phyloP scores from a whole-genome alignment of 2,113 vertebrate genomes.

The Nibea albiflora region DNA sequence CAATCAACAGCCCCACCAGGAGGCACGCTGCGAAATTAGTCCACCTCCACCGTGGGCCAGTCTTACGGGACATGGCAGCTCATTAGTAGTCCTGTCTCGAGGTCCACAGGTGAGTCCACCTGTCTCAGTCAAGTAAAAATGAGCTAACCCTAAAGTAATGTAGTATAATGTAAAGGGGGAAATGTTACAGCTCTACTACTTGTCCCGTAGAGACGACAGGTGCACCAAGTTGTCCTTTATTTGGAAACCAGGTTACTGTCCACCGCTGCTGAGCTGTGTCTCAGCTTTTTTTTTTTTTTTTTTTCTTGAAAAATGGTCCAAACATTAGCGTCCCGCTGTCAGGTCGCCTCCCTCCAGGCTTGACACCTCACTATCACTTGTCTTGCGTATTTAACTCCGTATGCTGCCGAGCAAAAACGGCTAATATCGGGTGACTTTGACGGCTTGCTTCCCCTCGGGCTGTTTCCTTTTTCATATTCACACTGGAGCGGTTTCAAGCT shows the following conservation, averaged over 20 bases:
- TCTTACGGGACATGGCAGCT: constrained; percentile 10
- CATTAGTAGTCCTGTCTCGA: constrained; percentile 35
- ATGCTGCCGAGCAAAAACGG: constrained; percentile 38
- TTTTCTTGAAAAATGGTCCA: constrained; percentile 21
- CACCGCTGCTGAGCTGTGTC: constrained; percentile 1
- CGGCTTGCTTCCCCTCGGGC: constrained; percentile 52
- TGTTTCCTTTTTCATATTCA: constrained; percentile 49
- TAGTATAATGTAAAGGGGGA: background rate
- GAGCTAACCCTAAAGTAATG: background rate
- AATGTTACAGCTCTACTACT: constrained; percentile 43
- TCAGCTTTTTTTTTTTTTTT: background rate
- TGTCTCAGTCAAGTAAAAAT: constrained; percentile 21
- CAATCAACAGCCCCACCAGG: constrained; percentile 17
- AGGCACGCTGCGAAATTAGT: constrained; percentile 22
- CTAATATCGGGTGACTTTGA: constrained; percentile 66
- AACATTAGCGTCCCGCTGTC: constrained; percentile 50
- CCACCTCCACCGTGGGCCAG: constrained; percentile 4
- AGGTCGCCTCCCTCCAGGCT: constrained; percentile 30
- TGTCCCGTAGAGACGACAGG: constrained; percentile 23
- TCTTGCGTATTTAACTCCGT: constrained; percentile 32
- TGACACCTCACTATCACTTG: constrained; percentile 23
- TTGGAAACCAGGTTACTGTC: constrained; percentile 53
- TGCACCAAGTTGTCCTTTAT: constrained; percentile 1
- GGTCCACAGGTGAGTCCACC: constrained; percentile 18
- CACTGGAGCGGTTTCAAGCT: constrained; percentile 47